Percentiles rank a stretch among this genome's conserved stretches.
phyloP scores from a whole-genome alignment of 2,888 invertebrate genomes.

The Cloeon dipterum region DNA sequence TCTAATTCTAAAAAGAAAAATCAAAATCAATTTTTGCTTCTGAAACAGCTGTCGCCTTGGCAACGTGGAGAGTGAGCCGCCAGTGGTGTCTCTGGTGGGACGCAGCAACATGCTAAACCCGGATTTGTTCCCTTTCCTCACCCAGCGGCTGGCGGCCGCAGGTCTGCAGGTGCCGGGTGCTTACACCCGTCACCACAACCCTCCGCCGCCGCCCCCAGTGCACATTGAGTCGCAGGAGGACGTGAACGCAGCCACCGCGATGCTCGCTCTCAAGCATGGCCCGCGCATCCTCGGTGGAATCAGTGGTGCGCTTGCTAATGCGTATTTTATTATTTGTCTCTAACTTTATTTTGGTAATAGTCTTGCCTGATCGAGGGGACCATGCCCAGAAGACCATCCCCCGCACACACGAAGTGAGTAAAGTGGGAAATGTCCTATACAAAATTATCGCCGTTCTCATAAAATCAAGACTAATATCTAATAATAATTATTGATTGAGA shows the following conservation, averaged over 20 bases:
- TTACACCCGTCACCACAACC: constrained; percentile 21
- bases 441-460: too few species aligned
- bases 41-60: too few species aligned
- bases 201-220: too few species aligned
- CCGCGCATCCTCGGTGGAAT: constrained; percentile 29
- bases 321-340: not conserved
- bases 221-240: constrained; percentile 38
- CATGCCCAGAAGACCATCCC: not conserved
- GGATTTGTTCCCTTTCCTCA: constrained; percentile 61
- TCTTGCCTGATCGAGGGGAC: not conserved
- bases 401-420: too few species aligned
- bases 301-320: constrained; percentile 2
- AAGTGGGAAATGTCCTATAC: too few species aligned
- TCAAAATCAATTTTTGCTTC: too few species aligned
- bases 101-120: constrained; percentile 37
- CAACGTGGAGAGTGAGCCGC: too few species aligned
- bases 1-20: too few species aligned
- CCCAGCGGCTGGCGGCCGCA: constrained; percentile 27
- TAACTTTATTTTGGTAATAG: not conserved
- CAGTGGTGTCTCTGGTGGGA: too few species aligned
- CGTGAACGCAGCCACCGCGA: constrained; percentile 49
- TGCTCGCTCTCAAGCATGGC: constrained; percentile 71
- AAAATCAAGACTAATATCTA: too few species aligned
- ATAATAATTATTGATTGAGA: too few species aligned
- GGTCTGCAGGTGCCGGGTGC: constrained; percentile 20